Percentiles rank a stretch among this genome's conserved stretches.
Evolutionary conservation across 64 coral and sea anemone species (phyloP).

Genomic region (Actinia tenebrosa): DNA sequence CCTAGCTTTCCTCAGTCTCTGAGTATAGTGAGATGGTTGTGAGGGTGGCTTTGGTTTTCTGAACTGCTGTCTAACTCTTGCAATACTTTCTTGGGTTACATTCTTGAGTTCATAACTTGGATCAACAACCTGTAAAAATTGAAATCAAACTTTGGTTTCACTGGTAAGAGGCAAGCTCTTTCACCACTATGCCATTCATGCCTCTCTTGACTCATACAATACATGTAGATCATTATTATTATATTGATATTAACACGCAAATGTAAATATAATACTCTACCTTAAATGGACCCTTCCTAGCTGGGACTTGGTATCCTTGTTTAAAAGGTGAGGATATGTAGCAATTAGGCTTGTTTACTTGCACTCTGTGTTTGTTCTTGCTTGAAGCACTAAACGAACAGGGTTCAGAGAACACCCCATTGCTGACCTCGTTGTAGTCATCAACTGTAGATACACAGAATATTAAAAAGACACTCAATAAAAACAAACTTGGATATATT

Average conservation of each 20-base stretch:
- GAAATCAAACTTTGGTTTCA: neutral
- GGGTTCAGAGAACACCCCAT: neutral
- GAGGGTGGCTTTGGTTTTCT: constrained; percentile 21
- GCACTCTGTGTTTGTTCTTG: constrained; percentile 29
- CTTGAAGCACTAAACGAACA: neutral
- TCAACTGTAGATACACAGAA: neutral
- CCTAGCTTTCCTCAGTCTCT: constrained; percentile 1
- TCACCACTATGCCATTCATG: too few relatives aligned
- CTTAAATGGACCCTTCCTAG: constrained; percentile 25
- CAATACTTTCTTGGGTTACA: constrained; percentile 44
- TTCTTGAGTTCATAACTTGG: constrained; percentile 76
- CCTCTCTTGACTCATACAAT: too few relatives aligned
- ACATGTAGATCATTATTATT: too few relatives aligned
- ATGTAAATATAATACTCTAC: constrained; percentile 5
- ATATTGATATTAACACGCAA: neutral
- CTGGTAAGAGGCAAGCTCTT: too few relatives aligned
- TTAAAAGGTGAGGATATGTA: constrained; percentile 78
- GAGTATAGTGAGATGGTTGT: neutral
- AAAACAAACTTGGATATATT: too few relatives aligned
- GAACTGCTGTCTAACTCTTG: constrained; percentile 47
- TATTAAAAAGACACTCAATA: too few relatives aligned
- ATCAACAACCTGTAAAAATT: constrained; percentile 54
- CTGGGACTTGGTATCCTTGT: constrained; percentile 57
- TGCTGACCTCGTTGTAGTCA: neutral
- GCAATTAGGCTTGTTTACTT: constrained; percentile 43